These are phyloP conservation scores for Drosophila kuntzei DNA, from an alignment of 2,888 invertebrate genomes.

Conservation along the genomic window DNA sequence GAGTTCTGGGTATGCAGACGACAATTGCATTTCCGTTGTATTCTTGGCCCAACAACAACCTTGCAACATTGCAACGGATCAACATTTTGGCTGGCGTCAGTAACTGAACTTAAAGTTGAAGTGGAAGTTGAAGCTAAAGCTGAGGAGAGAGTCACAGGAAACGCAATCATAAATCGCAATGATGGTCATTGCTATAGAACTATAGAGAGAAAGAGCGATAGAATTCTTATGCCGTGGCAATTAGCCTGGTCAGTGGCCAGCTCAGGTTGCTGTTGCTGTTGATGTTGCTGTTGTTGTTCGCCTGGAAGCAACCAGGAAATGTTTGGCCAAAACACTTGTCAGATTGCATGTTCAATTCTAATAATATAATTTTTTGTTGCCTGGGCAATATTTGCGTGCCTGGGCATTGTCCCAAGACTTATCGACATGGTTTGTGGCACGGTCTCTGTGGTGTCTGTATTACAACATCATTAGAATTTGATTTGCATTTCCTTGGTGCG, in stretches of 20 bases:
- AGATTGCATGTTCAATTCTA: conserved; percentile 84
- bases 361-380: conserved; percentile 77
- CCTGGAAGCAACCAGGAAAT: conserved; percentile 68
- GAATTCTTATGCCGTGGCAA: conserved; percentile 51
- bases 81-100: conserved; percentile 37
- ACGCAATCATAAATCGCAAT: conserved; percentile 72
- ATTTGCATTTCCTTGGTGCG: conserved; percentile 83
- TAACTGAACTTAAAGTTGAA: conserved; percentile 1
- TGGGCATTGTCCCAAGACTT: conserved; percentile 60
- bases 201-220: conserved; percentile 9
- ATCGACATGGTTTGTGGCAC: conserved; percentile 37
- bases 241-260: conserved; percentile 68
- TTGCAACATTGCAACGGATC: conserved; percentile 33
- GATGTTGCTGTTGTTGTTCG: conserved; percentile 9
- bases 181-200: conserved; percentile 47
- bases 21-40: conserved; percentile 72
- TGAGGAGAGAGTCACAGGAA: conserved; percentile 54
- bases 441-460: conserved; percentile 65
- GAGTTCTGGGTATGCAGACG: conserved; percentile 34
- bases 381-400: conserved; percentile 69
- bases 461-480: conserved; percentile 83
- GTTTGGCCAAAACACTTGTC: conserved; percentile 81
- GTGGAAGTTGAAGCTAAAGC: conserved; percentile 1
- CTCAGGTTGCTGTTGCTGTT: conserved; percentile 22
- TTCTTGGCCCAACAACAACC: conserved; percentile 48